phyloP scores from a whole-genome alignment of 2,797 vertebrate genomes.

The Muscicapa striata region DNA sequence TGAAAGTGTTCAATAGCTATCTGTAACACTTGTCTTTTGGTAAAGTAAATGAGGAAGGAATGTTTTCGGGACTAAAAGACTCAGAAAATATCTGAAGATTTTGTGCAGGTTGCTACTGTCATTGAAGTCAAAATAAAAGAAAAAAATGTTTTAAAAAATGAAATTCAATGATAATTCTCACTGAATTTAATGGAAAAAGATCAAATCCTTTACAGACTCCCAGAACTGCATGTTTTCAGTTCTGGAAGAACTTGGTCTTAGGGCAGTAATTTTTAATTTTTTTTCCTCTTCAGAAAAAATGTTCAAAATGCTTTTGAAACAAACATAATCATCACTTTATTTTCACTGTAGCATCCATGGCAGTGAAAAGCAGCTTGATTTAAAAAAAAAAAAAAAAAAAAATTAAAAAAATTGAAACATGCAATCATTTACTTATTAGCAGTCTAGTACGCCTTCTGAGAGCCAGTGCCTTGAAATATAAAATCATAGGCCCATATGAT shows the following conservation, averaged over 20 bases:
- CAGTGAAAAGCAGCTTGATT: not conserved
- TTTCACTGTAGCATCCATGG: not conserved
- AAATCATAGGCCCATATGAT: not conserved
- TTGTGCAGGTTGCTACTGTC: not conserved
- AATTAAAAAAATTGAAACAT: fast-evolving
- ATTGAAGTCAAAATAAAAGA: not conserved
- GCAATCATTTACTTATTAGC: not conserved
- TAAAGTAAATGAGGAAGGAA: not conserved
- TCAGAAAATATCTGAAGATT: not conserved
- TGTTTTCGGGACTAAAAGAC: not conserved
- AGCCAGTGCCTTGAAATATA: not conserved
- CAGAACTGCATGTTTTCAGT: not conserved
- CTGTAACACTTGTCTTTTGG: not conserved
- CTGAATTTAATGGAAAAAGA: not conserved
- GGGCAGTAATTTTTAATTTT: not conserved
- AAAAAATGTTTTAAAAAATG: not conserved
- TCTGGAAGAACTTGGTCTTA: not conserved
- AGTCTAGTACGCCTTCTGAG: not conserved
- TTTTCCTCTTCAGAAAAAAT: not conserved
- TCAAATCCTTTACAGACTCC: not conserved
- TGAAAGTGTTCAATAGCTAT: not conserved
- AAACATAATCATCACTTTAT: not conserved
- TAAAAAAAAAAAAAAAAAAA: not conserved
- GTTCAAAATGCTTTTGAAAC: not conserved
- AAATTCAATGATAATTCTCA: not conserved